Evolutionary conservation across 1,140 invertebrate species (phyloP).

Genomic region (Calliopsis andreniformis): DNA sequence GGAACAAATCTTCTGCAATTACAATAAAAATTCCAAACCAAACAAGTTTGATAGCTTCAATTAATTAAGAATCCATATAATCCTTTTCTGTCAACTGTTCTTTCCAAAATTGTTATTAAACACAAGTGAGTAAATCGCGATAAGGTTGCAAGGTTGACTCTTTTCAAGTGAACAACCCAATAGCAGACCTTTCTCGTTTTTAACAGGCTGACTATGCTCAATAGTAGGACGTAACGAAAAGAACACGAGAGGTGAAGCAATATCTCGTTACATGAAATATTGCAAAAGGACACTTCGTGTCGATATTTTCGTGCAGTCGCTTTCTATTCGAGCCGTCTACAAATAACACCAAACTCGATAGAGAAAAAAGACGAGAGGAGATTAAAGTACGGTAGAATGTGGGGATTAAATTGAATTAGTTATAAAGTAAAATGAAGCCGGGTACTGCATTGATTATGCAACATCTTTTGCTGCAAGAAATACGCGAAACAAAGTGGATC

Average conservation of each 20-base stretch:
- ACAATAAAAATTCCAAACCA: too few species aligned
- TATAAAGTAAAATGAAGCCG: slow-evolving; percentile 32
- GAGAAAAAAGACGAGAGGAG: too few species aligned
- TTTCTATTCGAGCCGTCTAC: too few species aligned
- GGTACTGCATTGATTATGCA: slow-evolving; percentile 3
- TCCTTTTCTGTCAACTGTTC: too few species aligned
- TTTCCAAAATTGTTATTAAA: too few species aligned
- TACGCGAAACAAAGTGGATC: not conserved
- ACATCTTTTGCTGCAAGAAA: not conserved
- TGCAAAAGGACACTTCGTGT: not conserved
- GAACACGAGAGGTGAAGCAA: not conserved
- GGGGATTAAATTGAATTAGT: slow-evolving; percentile 19
- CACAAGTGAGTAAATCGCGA: too few species aligned
- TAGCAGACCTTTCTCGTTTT: not conserved
- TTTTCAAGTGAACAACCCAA: not conserved
- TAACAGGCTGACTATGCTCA: not conserved
- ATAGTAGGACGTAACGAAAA: not conserved
- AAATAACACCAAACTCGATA: not conserved
- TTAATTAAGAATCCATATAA: too few species aligned
- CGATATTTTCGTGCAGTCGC: slow-evolving; percentile 5
- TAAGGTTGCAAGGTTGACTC: not conserved
- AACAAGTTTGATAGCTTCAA: too few species aligned
- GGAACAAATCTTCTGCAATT: too few species aligned
- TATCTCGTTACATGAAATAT: slow-evolving; percentile 4
- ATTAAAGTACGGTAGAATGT: not conserved